These are phyloP conservation scores for Timema cristinae DNA, from an alignment of 2,888 invertebrate species.

Conservation along the genomic window DNA sequence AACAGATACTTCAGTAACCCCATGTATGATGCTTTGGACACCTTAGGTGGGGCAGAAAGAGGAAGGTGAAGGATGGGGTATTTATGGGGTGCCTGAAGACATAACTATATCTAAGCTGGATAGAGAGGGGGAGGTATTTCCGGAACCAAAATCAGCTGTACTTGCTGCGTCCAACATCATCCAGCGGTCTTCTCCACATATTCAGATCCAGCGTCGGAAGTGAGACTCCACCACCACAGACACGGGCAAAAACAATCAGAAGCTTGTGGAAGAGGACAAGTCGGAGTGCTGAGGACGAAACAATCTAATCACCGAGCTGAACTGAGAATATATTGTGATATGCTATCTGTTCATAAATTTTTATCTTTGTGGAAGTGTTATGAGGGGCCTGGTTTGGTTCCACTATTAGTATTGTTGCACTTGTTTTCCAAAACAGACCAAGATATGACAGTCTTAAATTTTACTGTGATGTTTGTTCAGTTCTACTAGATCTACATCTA, in stretches of 20 bases:
- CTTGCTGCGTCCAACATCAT: constrained; percentile 77
- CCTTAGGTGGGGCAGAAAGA: constrained; percentile 30
- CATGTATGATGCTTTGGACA: constrained; percentile 82
- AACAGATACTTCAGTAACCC: constrained; percentile 95
- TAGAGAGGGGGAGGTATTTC: constrained; percentile 36
- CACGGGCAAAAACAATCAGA: constrained; percentile 87
- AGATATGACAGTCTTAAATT: not conserved
- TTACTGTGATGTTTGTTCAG: too few relatives aligned
- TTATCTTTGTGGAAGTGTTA: constrained; percentile 14
- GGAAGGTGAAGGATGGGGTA: constrained; percentile 45
- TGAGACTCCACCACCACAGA: constrained; percentile 78
- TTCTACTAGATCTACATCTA: too few relatives aligned
- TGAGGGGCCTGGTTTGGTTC: not conserved
- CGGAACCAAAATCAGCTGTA: constrained; percentile 65
- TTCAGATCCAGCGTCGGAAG: constrained; percentile 69
- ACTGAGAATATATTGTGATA: constrained; percentile 9
- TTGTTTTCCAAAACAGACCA: not conserved
- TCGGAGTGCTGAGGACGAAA: constrained; percentile 45
- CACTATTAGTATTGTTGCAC: constrained; percentile 7
- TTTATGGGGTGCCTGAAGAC: constrained; percentile 79
- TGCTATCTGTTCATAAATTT: not conserved
- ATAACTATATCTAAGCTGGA: constrained; percentile 56
- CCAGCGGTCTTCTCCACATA: constrained; percentile 69
- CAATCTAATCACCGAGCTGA: not conserved
- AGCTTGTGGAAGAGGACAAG: constrained; percentile 85